Evolutionary conservation across 1,140 invertebrate genomes (phyloP).

Genomic region (Tetraneura akinire): DNA sequence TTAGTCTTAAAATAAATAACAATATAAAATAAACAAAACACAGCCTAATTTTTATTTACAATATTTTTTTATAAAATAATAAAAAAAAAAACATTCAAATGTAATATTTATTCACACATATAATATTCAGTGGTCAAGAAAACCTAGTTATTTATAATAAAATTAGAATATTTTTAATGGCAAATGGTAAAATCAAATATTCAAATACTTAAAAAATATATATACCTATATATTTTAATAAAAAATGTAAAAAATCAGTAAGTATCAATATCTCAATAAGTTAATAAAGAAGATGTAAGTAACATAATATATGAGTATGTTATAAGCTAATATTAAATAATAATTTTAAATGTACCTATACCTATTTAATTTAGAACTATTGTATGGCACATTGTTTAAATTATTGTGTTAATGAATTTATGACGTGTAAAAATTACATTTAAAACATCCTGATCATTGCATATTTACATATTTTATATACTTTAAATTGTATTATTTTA

Average conservation of each 20-base stretch:
- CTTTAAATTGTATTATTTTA: neutral
- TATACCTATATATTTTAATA: neutral
- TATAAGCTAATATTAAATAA: neutral
- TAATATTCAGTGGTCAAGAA: neutral
- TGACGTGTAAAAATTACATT: neutral
- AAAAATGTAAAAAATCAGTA: conserved; percentile 18
- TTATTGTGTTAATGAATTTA: neutral
- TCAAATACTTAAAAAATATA: neutral
- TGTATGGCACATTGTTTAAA: conserved; percentile 2
- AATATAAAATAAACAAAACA: conserved; percentile 31
- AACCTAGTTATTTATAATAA: conserved; percentile 4
- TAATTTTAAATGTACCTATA: neutral
- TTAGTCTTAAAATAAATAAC: conserved; percentile 13
- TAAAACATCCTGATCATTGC: conserved; percentile 14
- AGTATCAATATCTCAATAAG: neutral
- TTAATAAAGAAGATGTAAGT: neutral
- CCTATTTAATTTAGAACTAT: neutral
- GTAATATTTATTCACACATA: neutral
- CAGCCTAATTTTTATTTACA: conserved; percentile 39
- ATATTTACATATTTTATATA: neutral
- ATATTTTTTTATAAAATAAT: too few species aligned
- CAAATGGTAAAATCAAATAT: neutral
- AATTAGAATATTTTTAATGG: neutral
- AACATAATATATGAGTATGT: neutral
- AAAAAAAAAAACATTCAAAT: conserved; percentile 4